phyloP scores from a whole-genome alignment of 2,797 vertebrate genomes.

The Danionella dracula region DNA sequence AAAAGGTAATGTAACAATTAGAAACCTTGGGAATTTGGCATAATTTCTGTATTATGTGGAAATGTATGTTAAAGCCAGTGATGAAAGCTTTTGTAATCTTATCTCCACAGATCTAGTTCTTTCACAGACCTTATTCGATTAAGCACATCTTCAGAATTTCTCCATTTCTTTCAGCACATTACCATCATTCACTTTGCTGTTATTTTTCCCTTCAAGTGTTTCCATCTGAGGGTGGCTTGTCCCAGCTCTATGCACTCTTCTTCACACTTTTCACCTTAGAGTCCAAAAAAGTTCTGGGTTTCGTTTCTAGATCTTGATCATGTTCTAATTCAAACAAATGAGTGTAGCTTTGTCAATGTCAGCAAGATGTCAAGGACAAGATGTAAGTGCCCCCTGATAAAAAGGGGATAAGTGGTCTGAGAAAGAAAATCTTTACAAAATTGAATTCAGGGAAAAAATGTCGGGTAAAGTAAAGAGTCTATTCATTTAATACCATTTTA shows the following conservation, averaged over 20 bases:
- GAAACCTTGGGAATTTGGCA: no score
- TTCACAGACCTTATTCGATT: constrained; percentile 68
- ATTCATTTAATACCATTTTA: no score
- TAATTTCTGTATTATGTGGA: no score
- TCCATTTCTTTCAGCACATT: constrained; percentile 43
- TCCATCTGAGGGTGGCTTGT: constrained; percentile 45
- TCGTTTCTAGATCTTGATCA: constrained; percentile 66
- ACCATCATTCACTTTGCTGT: constrained; percentile 67
- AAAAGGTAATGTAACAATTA: no score
- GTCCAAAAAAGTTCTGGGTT: constrained; percentile 66
- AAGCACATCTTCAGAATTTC: constrained; percentile 56
- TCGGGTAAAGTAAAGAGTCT: no score
- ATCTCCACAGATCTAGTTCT: no score
- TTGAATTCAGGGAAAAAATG: no score
- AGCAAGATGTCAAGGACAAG: constrained; percentile 71
- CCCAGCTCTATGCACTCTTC: constrained; percentile 59
- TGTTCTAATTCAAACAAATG: constrained; percentile 78
- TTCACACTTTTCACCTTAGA: constrained; percentile 71
- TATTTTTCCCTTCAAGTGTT: no score
- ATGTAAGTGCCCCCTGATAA: constrained; percentile 63
- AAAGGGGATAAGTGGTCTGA: not conserved
- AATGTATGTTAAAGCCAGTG: no score
- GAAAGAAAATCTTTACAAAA: no score
- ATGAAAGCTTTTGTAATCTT: no score
- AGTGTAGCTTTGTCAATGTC: constrained; percentile 61